Base-by-base conservation (phyloP, 2,888 invertebrate genomes). In the Iphiclides podalirius region DNA sequence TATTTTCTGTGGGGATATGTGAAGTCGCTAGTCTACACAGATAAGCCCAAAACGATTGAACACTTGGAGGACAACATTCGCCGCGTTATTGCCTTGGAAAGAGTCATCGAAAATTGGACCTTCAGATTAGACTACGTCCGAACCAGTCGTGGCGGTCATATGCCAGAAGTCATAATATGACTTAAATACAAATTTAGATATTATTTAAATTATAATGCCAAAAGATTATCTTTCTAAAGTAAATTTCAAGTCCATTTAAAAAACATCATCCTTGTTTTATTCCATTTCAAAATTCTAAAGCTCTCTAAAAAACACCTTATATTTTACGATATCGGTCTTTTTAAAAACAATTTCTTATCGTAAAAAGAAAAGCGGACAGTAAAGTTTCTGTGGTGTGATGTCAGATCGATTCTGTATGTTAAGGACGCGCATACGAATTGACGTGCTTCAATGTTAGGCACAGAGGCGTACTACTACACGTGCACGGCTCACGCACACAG, bases 41-140 rank as follows among this genome's bases (percentile, higher is more conserved):
- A 56, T 58, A 59, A 58, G 37, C 56, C 58, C 6, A 11, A 58
- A 47, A 57, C 56, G 52, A 17, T 58, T 50, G 56, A 57, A 47
- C 54, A 52, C 34, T 60, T 57, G 54, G 55, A 59, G 23, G 53
- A 50, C 54, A 59, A 58, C 47, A 59, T 55, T 55, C 53, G 49
- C 36, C 53, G 49, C 31, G 47, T 53, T 53, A 53, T 55, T 55
- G 50, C 53, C 28, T 49, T 59, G 37, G 47, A 52, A 46, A 56
- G 52, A 55, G 56, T 61, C 14, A 52, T 59, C 40, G 57, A 63
- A 57, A 60, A 61, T 58, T 60, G 55, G 55, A 54, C 53, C n/a
- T 55, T 52, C 52, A 57, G 58, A 55, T 58, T 56, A 15, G 46
- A 54, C 41, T 56, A 52, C 50, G 11, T 56, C 52, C 56, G 49